phyloP scores from a whole-genome alignment of 2,888 invertebrate genomes.

The Paralinhomoeus sp. region DNA sequence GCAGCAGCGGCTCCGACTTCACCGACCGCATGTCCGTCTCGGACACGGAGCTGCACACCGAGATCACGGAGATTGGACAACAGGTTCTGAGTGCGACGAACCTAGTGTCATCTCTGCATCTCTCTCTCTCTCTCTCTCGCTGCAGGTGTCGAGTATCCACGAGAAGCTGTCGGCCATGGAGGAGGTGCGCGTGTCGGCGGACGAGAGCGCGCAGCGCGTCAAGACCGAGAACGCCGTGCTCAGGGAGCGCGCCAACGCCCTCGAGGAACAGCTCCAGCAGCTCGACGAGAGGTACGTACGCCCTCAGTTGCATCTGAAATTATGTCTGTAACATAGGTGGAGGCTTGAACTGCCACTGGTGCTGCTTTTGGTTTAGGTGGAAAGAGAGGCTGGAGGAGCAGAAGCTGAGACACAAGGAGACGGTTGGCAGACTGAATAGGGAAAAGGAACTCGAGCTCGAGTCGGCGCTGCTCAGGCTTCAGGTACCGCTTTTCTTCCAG shows the following conservation, averaged over 20 bases:
- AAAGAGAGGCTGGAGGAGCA: constrained; percentile 17
- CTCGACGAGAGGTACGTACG: constrained; percentile 16
- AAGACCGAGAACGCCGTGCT: constrained; percentile 20
- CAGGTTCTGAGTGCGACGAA: no score
- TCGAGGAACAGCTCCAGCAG: constrained; percentile 17
- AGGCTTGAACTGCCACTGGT: neutral
- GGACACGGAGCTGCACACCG: constrained; percentile 11
- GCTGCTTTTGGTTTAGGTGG: constrained; percentile 7
- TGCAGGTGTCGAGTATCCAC: neutral
- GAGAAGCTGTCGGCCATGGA: constrained; percentile 10
- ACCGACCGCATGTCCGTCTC: constrained; percentile 19
- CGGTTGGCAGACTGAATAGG: constrained; percentile 12
- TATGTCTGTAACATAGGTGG: no score
- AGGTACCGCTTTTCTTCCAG: no score
- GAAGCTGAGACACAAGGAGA: constrained; percentile 12
- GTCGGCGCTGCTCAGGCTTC: neutral
- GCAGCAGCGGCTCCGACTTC: constrained; percentile 11
- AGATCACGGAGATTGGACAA: constrained; percentile 8
- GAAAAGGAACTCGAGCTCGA: constrained; percentile 17
- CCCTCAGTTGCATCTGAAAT: no score
- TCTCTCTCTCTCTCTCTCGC: no score
- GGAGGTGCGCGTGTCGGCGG: constrained; percentile 13
- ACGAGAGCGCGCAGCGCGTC: constrained; percentile 13
- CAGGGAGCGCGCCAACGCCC: constrained; percentile 16
- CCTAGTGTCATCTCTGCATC: no score